Percentiles rank a stretch among this genome's conserved stretches.
Conservation (phyloP, 2,888 invertebrate species). For the Atrina japonica region DNA sequence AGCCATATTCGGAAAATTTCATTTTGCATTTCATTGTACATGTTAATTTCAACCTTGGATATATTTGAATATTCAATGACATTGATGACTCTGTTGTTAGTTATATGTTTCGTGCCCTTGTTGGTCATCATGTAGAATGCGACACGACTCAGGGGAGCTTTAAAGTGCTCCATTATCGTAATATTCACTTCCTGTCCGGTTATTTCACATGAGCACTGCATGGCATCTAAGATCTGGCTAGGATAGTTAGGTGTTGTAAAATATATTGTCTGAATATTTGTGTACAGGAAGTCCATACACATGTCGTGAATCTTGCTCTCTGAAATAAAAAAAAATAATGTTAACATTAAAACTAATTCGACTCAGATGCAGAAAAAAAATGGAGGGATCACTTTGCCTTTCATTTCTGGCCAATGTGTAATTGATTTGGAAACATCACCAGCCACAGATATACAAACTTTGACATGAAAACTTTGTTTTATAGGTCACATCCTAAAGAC, state of each 20-base stretch:
- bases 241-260: conserved; percentile 36
- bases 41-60: conserved; percentile 7
- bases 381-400: too few species aligned
- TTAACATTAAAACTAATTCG: neutral
- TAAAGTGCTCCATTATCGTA: conserved; percentile 21
- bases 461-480: too few species aligned
- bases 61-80: conserved; percentile 12
- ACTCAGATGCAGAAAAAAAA: too few species aligned
- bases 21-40: conserved; percentile 15
- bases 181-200: conserved; percentile 29
- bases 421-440: too few species aligned
- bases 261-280: conserved; percentile 14
- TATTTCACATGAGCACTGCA: conserved; percentile 34
- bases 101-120: conserved; percentile 13
- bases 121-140: conserved; percentile 18
- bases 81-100: conserved; percentile 22
- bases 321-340: conserved; percentile 13
- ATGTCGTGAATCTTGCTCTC: conserved; percentile 25
- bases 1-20: conserved; percentile 36
- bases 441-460: too few species aligned
- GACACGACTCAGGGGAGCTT: conserved; percentile 24
- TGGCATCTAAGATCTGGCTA: neutral
- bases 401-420: too few species aligned
- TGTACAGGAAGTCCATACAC: conserved; percentile 19
- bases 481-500: too few species aligned